These are phyloP conservation scores for Elaeidobius kamerunicus DNA, from an alignment of 2,888 invertebrate genomes.

Conservation along the genomic window DNA sequence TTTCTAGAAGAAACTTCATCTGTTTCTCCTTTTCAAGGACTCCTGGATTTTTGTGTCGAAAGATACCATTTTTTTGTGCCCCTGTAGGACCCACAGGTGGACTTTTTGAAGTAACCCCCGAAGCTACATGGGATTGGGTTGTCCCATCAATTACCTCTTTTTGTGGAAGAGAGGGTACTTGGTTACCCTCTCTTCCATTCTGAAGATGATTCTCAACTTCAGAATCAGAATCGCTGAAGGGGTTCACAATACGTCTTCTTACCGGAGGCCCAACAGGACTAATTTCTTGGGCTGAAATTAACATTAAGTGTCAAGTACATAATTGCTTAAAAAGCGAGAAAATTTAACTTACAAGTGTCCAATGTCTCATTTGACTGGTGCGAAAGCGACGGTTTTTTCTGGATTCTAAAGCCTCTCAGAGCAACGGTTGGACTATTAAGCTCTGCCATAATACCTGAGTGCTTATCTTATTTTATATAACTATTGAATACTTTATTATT, in stretches of 20 bases:
- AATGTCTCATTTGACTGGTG: slow-evolving; percentile 41
- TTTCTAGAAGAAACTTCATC: slow-evolving; percentile 60
- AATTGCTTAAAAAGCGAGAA: slow-evolving; percentile 16
- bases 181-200: background rate
- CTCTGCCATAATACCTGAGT: slow-evolving; percentile 42
- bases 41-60: slow-evolving; percentile 37
- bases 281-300: slow-evolving; percentile 35
- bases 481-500: slow-evolving; percentile 7
- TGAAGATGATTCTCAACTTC: slow-evolving; percentile 45
- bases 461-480: slow-evolving; percentile 11
- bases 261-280: slow-evolving; percentile 21
- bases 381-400: slow-evolving; percentile 55
- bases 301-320: slow-evolving; percentile 6
- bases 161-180: too few relatives aligned
- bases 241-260: slow-evolving; percentile 31
- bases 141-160: too few relatives aligned
- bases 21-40: slow-evolving; percentile 56
- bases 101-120: too few relatives aligned
- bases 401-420: slow-evolving; percentile 67
- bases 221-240: slow-evolving; percentile 55
- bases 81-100: too few relatives aligned
- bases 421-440: slow-evolving; percentile 59
- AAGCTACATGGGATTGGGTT: too few relatives aligned
- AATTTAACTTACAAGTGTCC: slow-evolving; percentile 39
- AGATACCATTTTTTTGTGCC: slow-evolving; percentile 22